These are phyloP conservation scores for Timandra comae DNA, from an alignment of 2,888 invertebrate genomes.

Conservation along the genomic window DNA sequence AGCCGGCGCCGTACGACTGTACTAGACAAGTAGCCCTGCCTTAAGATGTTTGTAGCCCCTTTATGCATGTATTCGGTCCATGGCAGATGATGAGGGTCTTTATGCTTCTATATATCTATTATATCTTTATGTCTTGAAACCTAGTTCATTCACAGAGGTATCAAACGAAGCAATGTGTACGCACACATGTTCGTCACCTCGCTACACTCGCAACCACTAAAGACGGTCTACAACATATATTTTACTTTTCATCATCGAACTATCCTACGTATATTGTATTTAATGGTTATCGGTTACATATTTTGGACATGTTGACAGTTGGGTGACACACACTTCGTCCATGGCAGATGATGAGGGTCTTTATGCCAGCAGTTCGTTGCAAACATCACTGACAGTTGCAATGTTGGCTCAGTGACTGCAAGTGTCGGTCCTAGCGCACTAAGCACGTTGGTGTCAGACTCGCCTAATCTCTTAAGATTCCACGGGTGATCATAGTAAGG, in stretches of 20 bases:
- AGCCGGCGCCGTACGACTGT: background rate
- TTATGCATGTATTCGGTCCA: no score
- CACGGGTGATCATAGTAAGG: constrained; percentile 90
- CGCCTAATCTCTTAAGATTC: constrained; percentile 91
- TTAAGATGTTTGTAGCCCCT: no score
- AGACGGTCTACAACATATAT: no score
- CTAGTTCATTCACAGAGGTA: constrained; percentile 89
- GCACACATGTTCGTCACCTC: constrained; percentile 93
- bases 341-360: constrained; percentile 93
- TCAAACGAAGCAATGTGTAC: constrained; percentile 92
- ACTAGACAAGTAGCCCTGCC: no score
- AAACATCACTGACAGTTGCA: constrained; percentile 95
- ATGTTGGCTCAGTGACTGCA: constrained; percentile 92
- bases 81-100: constrained; percentile 93
- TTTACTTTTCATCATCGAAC: no score
- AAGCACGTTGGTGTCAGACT: constrained; percentile 86
- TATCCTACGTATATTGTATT: no score
- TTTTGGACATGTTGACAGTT: no score
- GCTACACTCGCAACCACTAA: no score
- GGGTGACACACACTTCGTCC: constrained; percentile 97
- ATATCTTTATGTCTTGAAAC: no score
- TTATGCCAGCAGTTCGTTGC: constrained; percentile 96
- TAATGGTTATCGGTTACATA: no score
- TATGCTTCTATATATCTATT: no score
- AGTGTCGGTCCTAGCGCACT: constrained; percentile 88